Base-by-base conservation (phyloP, 2,113 vertebrate genomes). In the Catharus bicknelli region DNA sequence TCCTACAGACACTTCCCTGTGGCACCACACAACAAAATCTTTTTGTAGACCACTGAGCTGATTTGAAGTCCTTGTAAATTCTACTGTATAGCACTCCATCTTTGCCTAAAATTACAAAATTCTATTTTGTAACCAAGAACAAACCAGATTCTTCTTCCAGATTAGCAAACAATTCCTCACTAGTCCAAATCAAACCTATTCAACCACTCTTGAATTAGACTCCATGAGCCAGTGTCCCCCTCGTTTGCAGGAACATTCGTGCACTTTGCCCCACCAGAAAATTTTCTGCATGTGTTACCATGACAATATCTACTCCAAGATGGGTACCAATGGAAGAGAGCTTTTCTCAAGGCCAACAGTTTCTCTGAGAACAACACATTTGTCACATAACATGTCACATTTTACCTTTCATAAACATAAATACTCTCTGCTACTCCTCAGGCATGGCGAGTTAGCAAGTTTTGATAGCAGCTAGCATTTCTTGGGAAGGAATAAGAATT, bases 341-440 rank as follows among this genome's bases (percentile, higher is more conserved):
- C 23, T 75, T 61, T 78, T 8, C 0, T 59, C 61, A 84, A 11
- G 15, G 63, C 18, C 21, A 70, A 29, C 5, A 19, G n/a, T 42
- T 47, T 43, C 7, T 26, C 63, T 54, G 38, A 54, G 29, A 34
- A 26, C 12, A 76, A 83, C 9, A 34, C 6, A 53, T 53, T 18
- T 86, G 54, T 45, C 58, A 64, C 7, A 5, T 14, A 58, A 32
- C 4, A 8, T 3, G 10, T 17, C 50, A 23, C 0, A 0, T 38
- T 82, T 43, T 59, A 32, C 45, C 12, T 48, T 69, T 63, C 1
- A 2, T 27, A 90, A 82, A 62, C 6, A 34, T 7, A 70, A 72
- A 72, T 9, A 36, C 12, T 29, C n/a, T 43, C 34, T 57, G 50
- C 18, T 61, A 26, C 23, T 40, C 23, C 34, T 72, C 45, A 48